Base-by-base conservation (phyloP, 2,888 invertebrate species). In the Pollenia labialis region DNA sequence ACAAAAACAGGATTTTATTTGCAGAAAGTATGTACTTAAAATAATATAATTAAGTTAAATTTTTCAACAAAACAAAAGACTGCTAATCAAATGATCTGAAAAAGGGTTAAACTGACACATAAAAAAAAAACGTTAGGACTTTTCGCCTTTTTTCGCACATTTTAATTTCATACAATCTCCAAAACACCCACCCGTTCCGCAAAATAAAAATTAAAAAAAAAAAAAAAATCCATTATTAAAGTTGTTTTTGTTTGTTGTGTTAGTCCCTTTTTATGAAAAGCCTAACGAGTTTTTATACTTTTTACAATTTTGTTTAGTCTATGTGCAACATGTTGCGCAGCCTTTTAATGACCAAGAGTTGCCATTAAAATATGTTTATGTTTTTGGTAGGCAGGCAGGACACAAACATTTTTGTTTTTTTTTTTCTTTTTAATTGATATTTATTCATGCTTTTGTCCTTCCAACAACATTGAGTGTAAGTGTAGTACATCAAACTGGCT, bases 291-390 rank as follows among this genome's bases (percentile, higher is more conserved):
- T 48, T 60, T 76, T 76, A 64, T 75, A 52, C 48, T 81, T 74
- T 64, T 60, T 42, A 44, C 12, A 69, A 23, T n/a, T 52, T n/a
- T 64, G 23, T 74, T 50, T 44, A 58, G 32, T 60, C 72, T n/a
- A 56, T 46, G 12, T 77, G 84, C 87, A 87, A 87, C 87, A 87
- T 87, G 87, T 87, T 87, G 81, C 84, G 62, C 71, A 77, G 81
- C n/a, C 58, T 68, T 77, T 87, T 84, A 77, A 81, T 84, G 77
- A n/a, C 56, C 84, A 58, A 76, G 58, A 72, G 66, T 81, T 83
- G 80, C 71, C 64, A 76, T 84, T 66, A 76, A 83, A 77, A 69
- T 81, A 72, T 77, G 62, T 64, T 87, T 74, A 46, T 23, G 16
- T 32, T 42, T 32, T 42, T 16, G 68, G 6, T 46, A 42, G 46